These are phyloP conservation scores for Allacma fusca DNA, from an alignment of 2,888 invertebrate species.

Conservation along the genomic window DNA sequence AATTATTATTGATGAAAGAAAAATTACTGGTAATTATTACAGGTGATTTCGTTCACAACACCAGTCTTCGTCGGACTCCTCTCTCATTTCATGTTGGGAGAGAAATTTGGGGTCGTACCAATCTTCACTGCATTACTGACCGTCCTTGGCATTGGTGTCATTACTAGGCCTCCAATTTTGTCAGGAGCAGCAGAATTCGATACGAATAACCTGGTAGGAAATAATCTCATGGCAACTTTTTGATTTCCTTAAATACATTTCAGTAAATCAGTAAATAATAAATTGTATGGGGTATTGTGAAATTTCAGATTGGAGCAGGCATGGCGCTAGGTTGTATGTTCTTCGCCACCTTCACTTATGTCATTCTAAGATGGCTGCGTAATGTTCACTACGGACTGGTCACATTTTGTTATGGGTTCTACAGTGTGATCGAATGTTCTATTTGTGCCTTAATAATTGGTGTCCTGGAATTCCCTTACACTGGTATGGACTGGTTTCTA, in stretches of 20 bases:
- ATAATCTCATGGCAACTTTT: conserved; percentile 51
- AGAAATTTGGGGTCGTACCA: no score
- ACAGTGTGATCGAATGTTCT: conserved; percentile 51
- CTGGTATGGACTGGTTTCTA: conserved; percentile 49
- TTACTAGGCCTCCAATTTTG: no score
- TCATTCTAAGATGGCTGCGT: no score
- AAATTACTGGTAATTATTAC: no score
- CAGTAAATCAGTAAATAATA: background rate
- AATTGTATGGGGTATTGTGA: background rate
- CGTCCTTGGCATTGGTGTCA: no score
- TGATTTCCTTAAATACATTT: background rate
- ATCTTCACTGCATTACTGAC: no score
- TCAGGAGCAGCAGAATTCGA: no score
- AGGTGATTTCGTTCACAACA: conserved; percentile 52
- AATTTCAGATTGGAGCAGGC: conserved; percentile 54
- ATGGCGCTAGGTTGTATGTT: conserved; percentile 53
- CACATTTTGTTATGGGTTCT: no score
- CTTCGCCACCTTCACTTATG: no score
- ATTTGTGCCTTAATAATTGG: conserved; percentile 47
- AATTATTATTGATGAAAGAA: no score
- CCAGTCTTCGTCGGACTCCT: conserved; percentile 55
- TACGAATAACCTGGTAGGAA: no score
- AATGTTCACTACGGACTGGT: no score
- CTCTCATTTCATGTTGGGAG: conserved; percentile 44
- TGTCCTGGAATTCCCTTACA: conserved; percentile 48